Evolutionary conservation across 2,113 vertebrate genomes (phyloP), one percentile per base, ranked within the genome.

Genomic region (Amphiprion percula): DNA sequence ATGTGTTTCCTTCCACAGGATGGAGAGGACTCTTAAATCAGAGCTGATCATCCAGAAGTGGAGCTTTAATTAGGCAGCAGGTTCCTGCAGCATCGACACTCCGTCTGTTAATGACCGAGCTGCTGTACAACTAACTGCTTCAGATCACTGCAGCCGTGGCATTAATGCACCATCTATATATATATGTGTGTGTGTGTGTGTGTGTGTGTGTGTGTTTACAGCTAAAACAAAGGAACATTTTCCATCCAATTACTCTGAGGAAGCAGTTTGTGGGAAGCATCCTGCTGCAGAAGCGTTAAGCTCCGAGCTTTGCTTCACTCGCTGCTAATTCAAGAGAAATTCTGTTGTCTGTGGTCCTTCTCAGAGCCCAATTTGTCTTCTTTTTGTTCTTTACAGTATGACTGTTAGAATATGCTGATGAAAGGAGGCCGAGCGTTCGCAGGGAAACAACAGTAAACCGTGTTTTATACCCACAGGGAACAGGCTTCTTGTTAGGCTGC

Each of bases 351-450:
- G 60, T 73, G 60, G 58, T 88, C 76, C 85, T 88, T 84, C 77
- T 71, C 82, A 72, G 89, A 87, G 67, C 84, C 91, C 92, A 94
- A 93, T 94, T 95, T 91, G 90, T 92, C 79, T 82, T 59, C 71
- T 85, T 87, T 86, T 82, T 88, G 54, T 89, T 91, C 83, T 89
- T 81, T 68, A 62, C 74, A 83, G 80, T 89, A 71, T 55, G 85
- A 84, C 80, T 87, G 73, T 88, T 91, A 89, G 90, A 93, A 93
- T 91, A 93, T 92, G 92, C 93, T 94, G 94, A 94, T 90, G 86
- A 87, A 89, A 91, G 90, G 82, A 76, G 83, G 80, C 78, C 24
- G 68, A 83, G 73, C 21, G n/a, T 73, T 80, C 39, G 58, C 76
- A 44, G 67, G 41, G 19, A 83, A 79, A 85, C 75, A 87, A 80